Percentiles rank a stretch among this genome's conserved stretches.
phyloP scores from a whole-genome alignment of 2,113 vertebrate genomes.

The Dicentrarchus labrax region DNA sequence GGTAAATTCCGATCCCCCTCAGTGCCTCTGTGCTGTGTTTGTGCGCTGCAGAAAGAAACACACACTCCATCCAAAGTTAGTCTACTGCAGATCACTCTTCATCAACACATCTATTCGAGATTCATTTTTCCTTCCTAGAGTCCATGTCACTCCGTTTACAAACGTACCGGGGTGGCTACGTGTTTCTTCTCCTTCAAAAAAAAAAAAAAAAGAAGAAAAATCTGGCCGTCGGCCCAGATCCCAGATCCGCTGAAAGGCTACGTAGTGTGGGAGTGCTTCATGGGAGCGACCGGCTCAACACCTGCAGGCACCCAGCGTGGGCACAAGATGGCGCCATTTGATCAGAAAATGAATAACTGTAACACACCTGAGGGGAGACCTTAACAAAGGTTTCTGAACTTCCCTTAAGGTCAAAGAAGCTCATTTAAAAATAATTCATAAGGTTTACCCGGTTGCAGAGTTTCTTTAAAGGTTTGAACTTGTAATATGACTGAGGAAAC shows the following conservation, averaged over 20 bases:
- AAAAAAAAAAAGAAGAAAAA: constrained; percentile 45
- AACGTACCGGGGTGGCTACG: constrained; percentile 45
- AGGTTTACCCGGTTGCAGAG: too few species aligned
- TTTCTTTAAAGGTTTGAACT: too few species aligned
- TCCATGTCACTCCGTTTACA: constrained; percentile 28
- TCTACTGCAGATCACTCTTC: constrained; percentile 5
- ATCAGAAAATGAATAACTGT: neutral
- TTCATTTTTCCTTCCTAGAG: constrained; percentile 8
- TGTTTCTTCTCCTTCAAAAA: constrained; percentile 17
- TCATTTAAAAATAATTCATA: too few species aligned
- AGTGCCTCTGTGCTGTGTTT: constrained; percentile 51
- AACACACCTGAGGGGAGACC: neutral
- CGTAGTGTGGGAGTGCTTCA: constrained; percentile 67
- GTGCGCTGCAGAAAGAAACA: constrained; percentile 18
- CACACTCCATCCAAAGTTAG: constrained; percentile 57
- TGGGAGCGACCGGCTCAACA: constrained; percentile 37
- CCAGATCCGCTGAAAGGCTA: constrained; percentile 48
- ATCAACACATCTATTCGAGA: neutral
- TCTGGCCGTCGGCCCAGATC: constrained; percentile 62
- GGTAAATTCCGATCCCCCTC: constrained; percentile 77
- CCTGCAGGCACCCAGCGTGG: constrained; percentile 24
- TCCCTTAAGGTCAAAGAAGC: too few species aligned
- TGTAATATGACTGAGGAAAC: too few species aligned
- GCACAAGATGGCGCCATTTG: constrained; percentile 53
- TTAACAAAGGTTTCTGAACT: too few species aligned